These are phyloP conservation scores for Drosophila pullipes DNA, from an alignment of 2,888 invertebrate genomes.

Conservation along the genomic window DNA sequence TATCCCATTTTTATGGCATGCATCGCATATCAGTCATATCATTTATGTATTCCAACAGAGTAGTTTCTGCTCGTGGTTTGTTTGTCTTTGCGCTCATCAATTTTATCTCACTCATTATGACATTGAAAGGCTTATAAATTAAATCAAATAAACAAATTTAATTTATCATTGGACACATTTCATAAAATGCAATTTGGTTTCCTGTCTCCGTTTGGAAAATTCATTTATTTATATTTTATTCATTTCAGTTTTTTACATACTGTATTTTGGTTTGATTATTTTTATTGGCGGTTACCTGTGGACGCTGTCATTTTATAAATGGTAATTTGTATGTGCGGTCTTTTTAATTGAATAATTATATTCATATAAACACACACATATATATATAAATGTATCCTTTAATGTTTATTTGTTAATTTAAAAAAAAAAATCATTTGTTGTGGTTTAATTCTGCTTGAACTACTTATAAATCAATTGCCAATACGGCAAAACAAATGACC, in stretches of 20 bases:
- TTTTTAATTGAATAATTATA: slow-evolving; percentile 76
- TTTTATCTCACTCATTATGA: slow-evolving; percentile 25
- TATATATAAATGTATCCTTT: not conserved
- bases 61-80: not conserved
- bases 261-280: slow-evolving; percentile 52
- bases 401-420: not conserved
- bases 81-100: not conserved
- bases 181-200: slow-evolving; percentile 51
- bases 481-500: slow-evolving; percentile 50
- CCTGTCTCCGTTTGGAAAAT: slow-evolving; percentile 4
- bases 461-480: slow-evolving; percentile 67
- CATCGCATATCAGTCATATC: not conserved
- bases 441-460: slow-evolving; percentile 28
- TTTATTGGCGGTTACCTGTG: slow-evolving; percentile 73
- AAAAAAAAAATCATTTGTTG: not conserved
- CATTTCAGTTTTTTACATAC: slow-evolving; percentile 14
- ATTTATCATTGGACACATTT: slow-evolving; percentile 46
- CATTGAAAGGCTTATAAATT: slow-evolving; percentile 33
- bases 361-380: slow-evolving; percentile 26
- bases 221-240: slow-evolving; percentile 12
- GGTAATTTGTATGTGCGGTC: slow-evolving; percentile 52
- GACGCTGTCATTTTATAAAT: slow-evolving; percentile 37
- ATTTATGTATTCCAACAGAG: slow-evolving; percentile 3
- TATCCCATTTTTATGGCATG: not conserved
- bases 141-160: slow-evolving; percentile 61